A percentile compares a stretch with the other conserved stretches of the same genome.
Evolutionary conservation across 2,113 vertebrate genomes (phyloP).

Genomic region (Pollimyrus isidori): DNA sequence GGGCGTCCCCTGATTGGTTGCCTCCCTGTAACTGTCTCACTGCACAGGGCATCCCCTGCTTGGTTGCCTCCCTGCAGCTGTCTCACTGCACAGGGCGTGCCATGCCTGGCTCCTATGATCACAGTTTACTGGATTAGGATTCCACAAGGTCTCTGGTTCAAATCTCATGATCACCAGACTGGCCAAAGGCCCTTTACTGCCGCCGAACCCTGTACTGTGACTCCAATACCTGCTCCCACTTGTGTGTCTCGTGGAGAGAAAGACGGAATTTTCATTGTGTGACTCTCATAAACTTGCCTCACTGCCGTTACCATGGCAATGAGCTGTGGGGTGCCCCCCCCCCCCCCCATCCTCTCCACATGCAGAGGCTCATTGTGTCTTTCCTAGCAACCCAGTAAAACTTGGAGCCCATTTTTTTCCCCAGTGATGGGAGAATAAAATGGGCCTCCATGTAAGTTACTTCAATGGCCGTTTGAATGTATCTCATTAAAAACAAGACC

Average conservation of each 20-base stretch:
- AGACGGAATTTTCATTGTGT: neutral
- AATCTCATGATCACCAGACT: neutral
- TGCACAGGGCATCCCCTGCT: neutral
- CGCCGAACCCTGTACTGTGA: neutral
- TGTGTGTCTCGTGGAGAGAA: neutral
- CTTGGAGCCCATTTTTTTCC: neutral
- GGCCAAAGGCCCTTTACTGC: neutral
- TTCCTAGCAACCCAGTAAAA: neutral
- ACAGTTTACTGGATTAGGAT: neutral
- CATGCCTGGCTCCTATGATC: neutral
- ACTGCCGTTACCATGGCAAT: conserved; percentile 34
- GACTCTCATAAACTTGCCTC: conserved; percentile 18
- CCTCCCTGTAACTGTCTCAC: neutral
- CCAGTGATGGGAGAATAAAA: neutral
- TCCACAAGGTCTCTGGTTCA: neutral
- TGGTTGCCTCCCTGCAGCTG: neutral
- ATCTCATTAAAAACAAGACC: neutral
- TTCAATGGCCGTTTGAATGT: neutral
- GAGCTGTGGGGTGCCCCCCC: conserved; percentile 8
- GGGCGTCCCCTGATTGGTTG: neutral
- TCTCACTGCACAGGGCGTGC: neutral
- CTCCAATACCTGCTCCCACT: neutral
- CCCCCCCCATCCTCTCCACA: neutral
- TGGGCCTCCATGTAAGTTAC: neutral
- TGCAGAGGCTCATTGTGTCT: neutral